Evolutionary conservation across 2,888 invertebrate species (phyloP), one percentile per base, ranked within the genome.

Genomic region (Dorcus hopei): DNA sequence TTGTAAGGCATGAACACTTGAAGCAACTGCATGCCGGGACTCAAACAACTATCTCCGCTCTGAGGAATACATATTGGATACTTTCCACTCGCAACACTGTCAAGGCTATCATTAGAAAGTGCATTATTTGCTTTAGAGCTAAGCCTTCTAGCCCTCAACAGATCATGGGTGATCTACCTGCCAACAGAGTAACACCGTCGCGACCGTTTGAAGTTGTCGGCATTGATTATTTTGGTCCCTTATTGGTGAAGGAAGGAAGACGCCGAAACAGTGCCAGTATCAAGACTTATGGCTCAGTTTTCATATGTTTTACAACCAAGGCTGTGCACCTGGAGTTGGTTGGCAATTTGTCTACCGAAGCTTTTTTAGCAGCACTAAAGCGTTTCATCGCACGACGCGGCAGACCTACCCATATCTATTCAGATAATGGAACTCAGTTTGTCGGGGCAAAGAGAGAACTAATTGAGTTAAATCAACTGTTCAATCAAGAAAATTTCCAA

Each of bases 201-300:
- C 23, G 48, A 33, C 48, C 16, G n/a, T 48, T 48, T 19, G 26
- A 48, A 23, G 33, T 8, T 48, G 48, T 48, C 7, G 48, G 48
- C n/a, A 19, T 48, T 9, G 48, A 48, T 19, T 48, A 48, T 48
- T 48, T 48, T n/a, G 48, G 48, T 16, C 48, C 48, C 23, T 23
- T 48, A 3, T 33, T 33, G n/a, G 2, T 48, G 33, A 48, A 48
- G 19, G 7, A 48, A 14, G 14, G 14, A 14, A 14, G 14, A 14
- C 14, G 14, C 14, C 14, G 14, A 14, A 14, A 14, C 14, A 14
- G 14, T 14, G 14, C 14, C 14, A 14, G 14, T 14, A 14, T 14
- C 14, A 14, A 14, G 14, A 14, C 14, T 14, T 14, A 14, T 14
- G 14, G 14, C 14, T 14, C 14, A 14, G 14, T 14, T 14, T 14